Conservation (phyloP, 37 sponge, comb jelly and placozoan species). For the Oscarella lobularis region DNA sequence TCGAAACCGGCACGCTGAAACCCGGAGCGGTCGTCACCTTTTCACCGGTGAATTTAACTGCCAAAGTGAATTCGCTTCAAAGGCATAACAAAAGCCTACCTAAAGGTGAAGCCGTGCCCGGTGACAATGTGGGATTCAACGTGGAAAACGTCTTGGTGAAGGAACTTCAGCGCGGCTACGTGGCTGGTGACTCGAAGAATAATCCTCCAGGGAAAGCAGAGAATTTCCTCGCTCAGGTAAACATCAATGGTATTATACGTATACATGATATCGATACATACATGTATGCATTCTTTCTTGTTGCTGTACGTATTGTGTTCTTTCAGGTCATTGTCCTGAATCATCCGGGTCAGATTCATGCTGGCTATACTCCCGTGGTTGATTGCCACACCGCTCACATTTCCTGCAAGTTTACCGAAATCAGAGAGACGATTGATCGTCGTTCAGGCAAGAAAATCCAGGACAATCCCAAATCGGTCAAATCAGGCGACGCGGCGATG, state of each 20-base stretch:
- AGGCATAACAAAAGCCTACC: slow-evolving; percentile 95
- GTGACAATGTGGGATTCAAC: slow-evolving; percentile 99
- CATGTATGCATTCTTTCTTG: too few species aligned
- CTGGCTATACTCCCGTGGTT: slow-evolving; percentile 91
- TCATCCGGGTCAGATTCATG: slow-evolving; percentile 89
- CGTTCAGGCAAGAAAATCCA: slow-evolving; percentile 91
- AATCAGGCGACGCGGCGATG: slow-evolving; percentile 92
- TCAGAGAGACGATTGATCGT: slow-evolving; percentile 84
- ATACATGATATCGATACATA: too few species aligned
- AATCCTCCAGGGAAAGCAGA: slow-evolving; percentile 78
- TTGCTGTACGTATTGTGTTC: neutral
- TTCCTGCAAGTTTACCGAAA: slow-evolving; percentile 89
- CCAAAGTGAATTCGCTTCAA: slow-evolving; percentile 98
- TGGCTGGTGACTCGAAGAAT: slow-evolving; percentile 94
- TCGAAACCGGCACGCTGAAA: slow-evolving; percentile 95
- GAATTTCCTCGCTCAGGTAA: slow-evolving; percentile 88
- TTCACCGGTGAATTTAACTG: slow-evolving; percentile 67
- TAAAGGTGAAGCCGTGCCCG: slow-evolving; percentile 94
- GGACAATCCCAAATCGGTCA: slow-evolving; percentile 81
- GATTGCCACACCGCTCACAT: slow-evolving; percentile 99
- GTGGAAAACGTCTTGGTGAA: slow-evolving; percentile 98
- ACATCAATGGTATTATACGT: too few species aligned
- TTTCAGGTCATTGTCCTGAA: slow-evolving; percentile 95
- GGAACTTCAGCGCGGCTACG: slow-evolving; percentile 80
- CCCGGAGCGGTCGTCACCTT: slow-evolving; percentile 87